phyloP scores from a whole-genome alignment of 2,888 invertebrate genomes.

The Eudemis profundana region DNA sequence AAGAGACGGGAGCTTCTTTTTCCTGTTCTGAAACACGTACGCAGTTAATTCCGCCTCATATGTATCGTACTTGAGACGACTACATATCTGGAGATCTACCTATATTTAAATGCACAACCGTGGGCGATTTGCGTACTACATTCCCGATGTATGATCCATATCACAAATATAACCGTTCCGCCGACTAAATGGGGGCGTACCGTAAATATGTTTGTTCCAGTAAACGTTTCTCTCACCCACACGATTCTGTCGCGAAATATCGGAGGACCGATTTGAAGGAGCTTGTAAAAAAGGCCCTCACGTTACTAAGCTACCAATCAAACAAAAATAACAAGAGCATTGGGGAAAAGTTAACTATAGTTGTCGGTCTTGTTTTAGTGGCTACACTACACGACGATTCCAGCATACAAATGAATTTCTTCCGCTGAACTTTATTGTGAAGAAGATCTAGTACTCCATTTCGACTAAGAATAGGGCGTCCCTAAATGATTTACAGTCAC shows the following conservation, averaged over 20 bases:
- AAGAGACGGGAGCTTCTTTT: conserved; percentile 55
- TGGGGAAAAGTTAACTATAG: conserved; percentile 2
- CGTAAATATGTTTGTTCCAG: conserved; percentile 35
- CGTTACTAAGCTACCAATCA: background rate
- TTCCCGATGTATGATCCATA: conserved; percentile 55
- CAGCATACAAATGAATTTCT: conserved; percentile 18
- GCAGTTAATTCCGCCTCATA: conserved; percentile 11
- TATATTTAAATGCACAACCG: conserved; percentile 41
- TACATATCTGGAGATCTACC: conserved; percentile 15
- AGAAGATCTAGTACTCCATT: conserved; percentile 41
- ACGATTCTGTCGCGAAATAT: conserved; percentile 7
- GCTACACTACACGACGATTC: background rate
- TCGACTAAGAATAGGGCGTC: conserved; percentile 48
- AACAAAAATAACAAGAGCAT: conserved; percentile 2
- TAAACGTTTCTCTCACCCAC: conserved; percentile 33
- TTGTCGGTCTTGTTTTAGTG: too few species aligned
- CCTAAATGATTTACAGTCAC: conserved; percentile 58
- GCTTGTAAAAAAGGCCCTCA: conserved; percentile 3
- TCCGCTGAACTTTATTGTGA: conserved; percentile 29
- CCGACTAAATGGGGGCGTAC: conserved; percentile 50
- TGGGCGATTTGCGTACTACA: conserved; percentile 59
- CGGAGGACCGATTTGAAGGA: conserved; percentile 17
- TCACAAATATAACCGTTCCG: conserved; percentile 53
- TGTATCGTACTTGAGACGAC: conserved; percentile 1
- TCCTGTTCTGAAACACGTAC: conserved; percentile 16